Conservation (phyloP, 2,888 invertebrate species). For the Andrena haemorrhoa region DNA sequence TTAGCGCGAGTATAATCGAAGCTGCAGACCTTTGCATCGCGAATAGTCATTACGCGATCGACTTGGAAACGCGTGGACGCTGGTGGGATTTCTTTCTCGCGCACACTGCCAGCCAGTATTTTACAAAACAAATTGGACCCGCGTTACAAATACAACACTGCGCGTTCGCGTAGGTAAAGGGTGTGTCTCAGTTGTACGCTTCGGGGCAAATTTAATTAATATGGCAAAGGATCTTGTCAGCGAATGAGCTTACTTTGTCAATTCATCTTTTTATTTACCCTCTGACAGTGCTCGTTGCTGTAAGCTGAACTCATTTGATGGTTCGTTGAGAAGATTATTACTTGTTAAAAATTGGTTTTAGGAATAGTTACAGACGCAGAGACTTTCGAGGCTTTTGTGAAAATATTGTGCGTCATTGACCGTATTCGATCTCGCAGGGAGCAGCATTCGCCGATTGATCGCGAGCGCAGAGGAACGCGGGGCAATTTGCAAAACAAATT, state of each 20-base stretch:
- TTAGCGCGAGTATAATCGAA: conserved; percentile 29
- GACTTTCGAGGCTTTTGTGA: too few species aligned
- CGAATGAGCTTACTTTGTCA: not conserved
- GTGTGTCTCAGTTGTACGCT: not conserved
- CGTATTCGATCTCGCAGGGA: conserved; percentile 5
- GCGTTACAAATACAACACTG: not conserved
- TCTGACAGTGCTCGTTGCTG: not conserved
- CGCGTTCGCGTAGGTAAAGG: not conserved
- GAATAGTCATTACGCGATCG: not conserved
- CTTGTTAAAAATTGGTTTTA: too few species aligned
- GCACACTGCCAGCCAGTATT: not conserved
- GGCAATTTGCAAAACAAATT: conserved; percentile 65
- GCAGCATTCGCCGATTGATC: conserved; percentile 33
- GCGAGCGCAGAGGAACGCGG: too few species aligned
- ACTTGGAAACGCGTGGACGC: not conserved
- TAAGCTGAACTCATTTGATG: not conserved
- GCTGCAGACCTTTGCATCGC: not conserved
- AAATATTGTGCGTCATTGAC: not conserved
- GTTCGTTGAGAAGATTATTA: not conserved
- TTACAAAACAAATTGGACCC: not conserved
- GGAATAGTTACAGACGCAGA: too few species aligned
- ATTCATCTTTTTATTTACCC: not conserved
- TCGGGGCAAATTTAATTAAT: not conserved
- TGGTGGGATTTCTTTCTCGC: not conserved
- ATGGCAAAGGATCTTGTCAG: not conserved